phyloP scores from a whole-genome alignment of 2,888 invertebrate genomes.

The Cerastis leucographa region DNA sequence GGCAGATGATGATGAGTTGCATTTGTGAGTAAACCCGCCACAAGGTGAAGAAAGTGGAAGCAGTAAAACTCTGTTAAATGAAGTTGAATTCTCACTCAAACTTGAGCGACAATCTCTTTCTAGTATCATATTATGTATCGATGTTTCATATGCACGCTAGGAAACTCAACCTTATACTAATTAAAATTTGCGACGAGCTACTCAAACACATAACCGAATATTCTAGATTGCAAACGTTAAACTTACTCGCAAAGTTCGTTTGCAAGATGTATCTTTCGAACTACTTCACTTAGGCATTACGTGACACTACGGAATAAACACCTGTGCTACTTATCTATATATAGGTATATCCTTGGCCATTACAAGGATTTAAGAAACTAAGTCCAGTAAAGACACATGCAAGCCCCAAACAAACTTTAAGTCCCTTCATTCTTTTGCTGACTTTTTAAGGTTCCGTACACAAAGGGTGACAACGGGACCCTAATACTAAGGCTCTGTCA shows the following conservation, averaged over 20 bases:
- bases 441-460: constrained; percentile 60
- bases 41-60: neutral
- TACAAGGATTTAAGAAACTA: constrained; percentile 64
- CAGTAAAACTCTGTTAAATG: neutral
- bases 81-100: neutral
- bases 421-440: constrained; percentile 61
- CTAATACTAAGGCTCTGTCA: neutral
- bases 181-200: neutral
- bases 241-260: constrained; percentile 3
- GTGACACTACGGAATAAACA: neutral
- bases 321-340: neutral
- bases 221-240: neutral
- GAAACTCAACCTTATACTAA: neutral
- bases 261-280: constrained; percentile 12
- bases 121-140: no score
- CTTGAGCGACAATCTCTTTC: no score
- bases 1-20: no score
- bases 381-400: constrained; percentile 60
- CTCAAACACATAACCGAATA: constrained; percentile 6
- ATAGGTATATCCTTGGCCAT: constrained; percentile 37
- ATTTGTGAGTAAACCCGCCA: neutral
- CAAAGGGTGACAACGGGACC: neutral
- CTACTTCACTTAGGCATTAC: constrained; percentile 1
- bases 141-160: neutral
- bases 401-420: constrained; percentile 65